These are phyloP conservation scores for Calliphora vicina DNA, from an alignment of 1,140 invertebrate genomes.

Conservation along the genomic window DNA sequence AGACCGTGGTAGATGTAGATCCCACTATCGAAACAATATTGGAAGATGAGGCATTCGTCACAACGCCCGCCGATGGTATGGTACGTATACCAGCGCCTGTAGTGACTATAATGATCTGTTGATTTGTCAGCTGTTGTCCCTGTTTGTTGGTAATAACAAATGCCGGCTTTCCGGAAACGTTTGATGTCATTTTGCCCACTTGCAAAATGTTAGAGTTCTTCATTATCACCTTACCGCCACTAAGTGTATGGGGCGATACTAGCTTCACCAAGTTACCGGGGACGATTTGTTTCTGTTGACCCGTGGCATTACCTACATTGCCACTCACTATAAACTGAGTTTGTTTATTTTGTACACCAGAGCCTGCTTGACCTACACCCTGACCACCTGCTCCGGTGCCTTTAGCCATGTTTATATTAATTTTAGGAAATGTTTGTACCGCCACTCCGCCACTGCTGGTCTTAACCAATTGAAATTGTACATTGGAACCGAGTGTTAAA, in stretches of 20 bases:
- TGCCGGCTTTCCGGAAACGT: slow-evolving; percentile 56
- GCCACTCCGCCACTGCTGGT: slow-evolving; percentile 57
- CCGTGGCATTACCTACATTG: slow-evolving; percentile 43
- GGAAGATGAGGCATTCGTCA: slow-evolving; percentile 68
- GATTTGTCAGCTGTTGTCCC: slow-evolving; percentile 65
- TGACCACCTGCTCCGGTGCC: slow-evolving; percentile 36
- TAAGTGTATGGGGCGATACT: slow-evolving; percentile 54
- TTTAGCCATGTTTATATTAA: slow-evolving; percentile 58
- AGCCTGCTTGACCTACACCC: neutral
- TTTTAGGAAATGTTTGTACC: slow-evolving; percentile 57
- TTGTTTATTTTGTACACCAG: slow-evolving; percentile 54
- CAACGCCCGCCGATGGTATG: slow-evolving; percentile 52
- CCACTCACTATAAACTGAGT: slow-evolving; percentile 27
- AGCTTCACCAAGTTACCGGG: slow-evolving; percentile 59
- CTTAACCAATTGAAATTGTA: slow-evolving; percentile 60
- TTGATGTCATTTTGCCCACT: slow-evolving; percentile 66
- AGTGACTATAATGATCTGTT: slow-evolving; percentile 78
- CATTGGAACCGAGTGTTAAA: slow-evolving; percentile 52
- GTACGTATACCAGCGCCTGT: slow-evolving; percentile 72
- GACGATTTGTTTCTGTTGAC: slow-evolving; percentile 52
- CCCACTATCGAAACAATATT: slow-evolving; percentile 58
- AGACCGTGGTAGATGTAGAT: slow-evolving; percentile 45
- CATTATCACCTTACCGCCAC: slow-evolving; percentile 71
- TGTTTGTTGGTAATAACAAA: slow-evolving; percentile 63
- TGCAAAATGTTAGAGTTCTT: slow-evolving; percentile 76